These are phyloP conservation scores for Equus quagga DNA, from an alignment of 2,113 vertebrate genomes.

Conservation along the genomic window DNA sequence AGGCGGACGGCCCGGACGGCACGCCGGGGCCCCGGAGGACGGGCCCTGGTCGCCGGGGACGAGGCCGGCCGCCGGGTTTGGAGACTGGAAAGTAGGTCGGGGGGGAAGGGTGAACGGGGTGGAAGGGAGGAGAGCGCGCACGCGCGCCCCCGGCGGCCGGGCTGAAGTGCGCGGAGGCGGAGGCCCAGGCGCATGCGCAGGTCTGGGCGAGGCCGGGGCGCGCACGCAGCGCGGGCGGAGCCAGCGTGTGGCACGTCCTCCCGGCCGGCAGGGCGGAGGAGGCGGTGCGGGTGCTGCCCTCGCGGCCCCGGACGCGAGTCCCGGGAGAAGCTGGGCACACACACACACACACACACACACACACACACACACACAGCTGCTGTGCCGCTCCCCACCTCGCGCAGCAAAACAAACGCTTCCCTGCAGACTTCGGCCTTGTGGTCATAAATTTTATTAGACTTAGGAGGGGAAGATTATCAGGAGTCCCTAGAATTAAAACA, in stretches of 20 bases:
- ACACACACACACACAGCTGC: too few relatives aligned
- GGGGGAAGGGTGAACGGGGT: accelerated
- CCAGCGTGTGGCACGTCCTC: constrained; percentile 52
- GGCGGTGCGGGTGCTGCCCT: not conserved
- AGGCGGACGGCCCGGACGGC: constrained; percentile 24
- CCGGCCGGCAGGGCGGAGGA: not conserved
- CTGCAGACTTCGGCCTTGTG: not conserved
- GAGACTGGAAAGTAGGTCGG: constrained; percentile 64
- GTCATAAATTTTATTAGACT: constrained; percentile 70
- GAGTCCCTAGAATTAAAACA: constrained; percentile 16
- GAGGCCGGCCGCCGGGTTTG: not conserved
- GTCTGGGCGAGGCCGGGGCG: constrained; percentile 11
- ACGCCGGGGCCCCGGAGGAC: not conserved
- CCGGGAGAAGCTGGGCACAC: not conserved
- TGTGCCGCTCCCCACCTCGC: not conserved
- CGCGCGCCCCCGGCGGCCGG: not conserved
- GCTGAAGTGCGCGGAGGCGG: not conserved
- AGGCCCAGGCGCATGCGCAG: constrained; percentile 67
- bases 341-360: too few relatives aligned
- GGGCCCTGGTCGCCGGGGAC: not conserved
- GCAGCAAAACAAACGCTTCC: not conserved
- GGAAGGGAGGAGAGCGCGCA: not conserved
- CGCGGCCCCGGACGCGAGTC: accelerated
- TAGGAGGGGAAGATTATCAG: not conserved
- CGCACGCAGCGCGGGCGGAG: constrained; percentile 39